phyloP scores from a whole-genome alignment of 2,113 vertebrate species.

The Suncus etruscus region DNA sequence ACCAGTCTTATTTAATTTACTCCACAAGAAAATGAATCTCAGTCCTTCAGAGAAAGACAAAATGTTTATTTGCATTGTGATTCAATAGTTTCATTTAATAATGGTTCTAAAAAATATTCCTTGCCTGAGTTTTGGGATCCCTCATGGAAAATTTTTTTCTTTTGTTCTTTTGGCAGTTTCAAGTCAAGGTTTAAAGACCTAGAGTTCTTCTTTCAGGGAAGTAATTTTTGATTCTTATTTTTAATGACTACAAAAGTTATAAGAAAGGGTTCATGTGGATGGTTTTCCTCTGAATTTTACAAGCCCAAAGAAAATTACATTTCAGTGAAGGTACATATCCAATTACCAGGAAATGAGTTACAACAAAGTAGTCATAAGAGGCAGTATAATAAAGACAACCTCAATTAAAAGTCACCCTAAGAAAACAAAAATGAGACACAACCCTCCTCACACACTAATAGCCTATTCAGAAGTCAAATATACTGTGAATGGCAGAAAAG shows the following conservation, averaged over 20 bases:
- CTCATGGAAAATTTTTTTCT: background rate
- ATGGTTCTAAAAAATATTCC: constrained; percentile 27
- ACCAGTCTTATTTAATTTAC: constrained; percentile 60
- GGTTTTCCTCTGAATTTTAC: constrained; percentile 60
- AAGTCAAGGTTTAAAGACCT: constrained; percentile 39
- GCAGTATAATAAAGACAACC: constrained; percentile 70
- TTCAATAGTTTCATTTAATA: background rate
- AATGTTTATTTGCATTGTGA: background rate
- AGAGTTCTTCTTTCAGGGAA: constrained; percentile 29
- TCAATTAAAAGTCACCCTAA: constrained; percentile 81
- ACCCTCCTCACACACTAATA: constrained; percentile 23
- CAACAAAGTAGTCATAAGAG: constrained; percentile 59
- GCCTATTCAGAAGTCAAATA: constrained; percentile 67
- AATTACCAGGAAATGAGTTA: constrained; percentile 79
- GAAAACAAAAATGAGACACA: constrained; percentile 64
- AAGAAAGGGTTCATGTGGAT: constrained; percentile 41
- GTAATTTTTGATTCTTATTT: constrained; percentile 62
- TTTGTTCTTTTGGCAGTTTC: constrained; percentile 68
- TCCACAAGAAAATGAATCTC: constrained; percentile 12
- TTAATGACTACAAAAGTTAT: constrained; percentile 67
- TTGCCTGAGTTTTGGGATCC: constrained; percentile 34
- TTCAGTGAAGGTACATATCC: constrained; percentile 73
- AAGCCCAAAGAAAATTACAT: constrained; percentile 78
- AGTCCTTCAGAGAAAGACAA: constrained; percentile 14
- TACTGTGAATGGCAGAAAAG: background rate